Evolutionary conservation across 2,888 invertebrate species (phyloP), one percentile per base, ranked within the genome.

Genomic region (Agriopis leucophaearia): DNA sequence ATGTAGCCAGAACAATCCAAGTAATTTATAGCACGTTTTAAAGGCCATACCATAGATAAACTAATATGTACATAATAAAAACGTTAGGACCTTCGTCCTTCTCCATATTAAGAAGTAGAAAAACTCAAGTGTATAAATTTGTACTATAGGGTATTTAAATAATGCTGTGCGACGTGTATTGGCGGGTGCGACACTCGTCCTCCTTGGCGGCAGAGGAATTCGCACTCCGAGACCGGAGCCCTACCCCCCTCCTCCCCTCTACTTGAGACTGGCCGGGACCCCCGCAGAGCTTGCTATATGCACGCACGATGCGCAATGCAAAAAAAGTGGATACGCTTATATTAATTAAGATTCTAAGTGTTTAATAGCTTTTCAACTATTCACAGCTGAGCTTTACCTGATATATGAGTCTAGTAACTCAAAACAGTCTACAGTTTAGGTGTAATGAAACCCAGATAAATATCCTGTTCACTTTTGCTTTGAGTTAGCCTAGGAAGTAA

Each of bases 161-260:
- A 75, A 74, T 74, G 71, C 56, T 27, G 69, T 71, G 44, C 48
- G 63, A 70, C 70, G 59, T 66, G 70, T 68, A 66, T 65, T 52
- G 65, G 71, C 66, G 56, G 56, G 61, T 67, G 64, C 67, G 69
- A 74, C 73, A 71, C 72, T 72, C 58, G 72, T 74, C 71, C 72
- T 71, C 74, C 71, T 71, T 71, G 84, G 82, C 80, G 76, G 77
- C 75, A 67, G 75, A 79, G 84, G 86, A 87, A 87, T 88, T 86
- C 68, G 69, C 74, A 73, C 75, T 70, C 55, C 7, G 54, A 44
- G 52, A 27, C 60, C 67, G 42, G 58, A 56, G 59, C 77, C 81
- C 36, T 51, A 18, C 81, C 80, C 77, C 76, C 72, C 63, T 69
- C 65, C 65, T 72, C 35, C n/a, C 50, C 36, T 5, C n/a, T 44